Evolutionary conservation across 2,797 vertebrate genomes (phyloP), one percentile per base, ranked within the genome.

Genomic region (Coregonus sp.): DNA sequence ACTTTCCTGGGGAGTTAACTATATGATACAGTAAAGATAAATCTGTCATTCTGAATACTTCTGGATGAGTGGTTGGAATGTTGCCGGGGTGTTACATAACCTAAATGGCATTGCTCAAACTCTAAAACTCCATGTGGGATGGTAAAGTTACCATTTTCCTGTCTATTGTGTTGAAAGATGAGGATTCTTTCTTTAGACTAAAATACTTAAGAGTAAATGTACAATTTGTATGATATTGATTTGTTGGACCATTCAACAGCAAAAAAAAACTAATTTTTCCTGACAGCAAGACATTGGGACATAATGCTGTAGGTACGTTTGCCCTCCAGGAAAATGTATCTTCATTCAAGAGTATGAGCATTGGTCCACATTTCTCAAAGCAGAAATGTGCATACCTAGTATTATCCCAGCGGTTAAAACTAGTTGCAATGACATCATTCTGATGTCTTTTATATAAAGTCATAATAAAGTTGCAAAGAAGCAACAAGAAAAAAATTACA

Each of bases 21-120:
- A 69, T 9, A 47, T 59, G 65, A 85, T 80, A 74, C 70, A 81
- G 75, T 82, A 54, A 82, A 82, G 80, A 88, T 88, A 88, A 91
- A 89, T 76, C 75, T 89, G 84, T 86, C 85, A 80, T 20, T 83
- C 75, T 86, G 79, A 84, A 84, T 79, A 72, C 70, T 84, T 85
- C 79, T 84, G 75, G 87, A 87, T 89, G 85, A 89, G 80, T 18
- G 83, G 85, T 82, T 90, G 85, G 85, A 90, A 80, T 80, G 80
- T 73, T 84, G 80, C 75, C 51, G 54, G 29, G 14, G 20, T 47
- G 37, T 93, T 91, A 91, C 79, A 81, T 88, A 91, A 92, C 82
- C 75, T 78, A 70, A 72, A 77, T 73, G 81, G 74, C 79, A 82
- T 83, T 84, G 75, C 79, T 86, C 75, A 40, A 67, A 84, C 78